These are phyloP conservation scores for Carassius carassius DNA, from an alignment of 2,113 vertebrate species.

Conservation along the genomic window DNA sequence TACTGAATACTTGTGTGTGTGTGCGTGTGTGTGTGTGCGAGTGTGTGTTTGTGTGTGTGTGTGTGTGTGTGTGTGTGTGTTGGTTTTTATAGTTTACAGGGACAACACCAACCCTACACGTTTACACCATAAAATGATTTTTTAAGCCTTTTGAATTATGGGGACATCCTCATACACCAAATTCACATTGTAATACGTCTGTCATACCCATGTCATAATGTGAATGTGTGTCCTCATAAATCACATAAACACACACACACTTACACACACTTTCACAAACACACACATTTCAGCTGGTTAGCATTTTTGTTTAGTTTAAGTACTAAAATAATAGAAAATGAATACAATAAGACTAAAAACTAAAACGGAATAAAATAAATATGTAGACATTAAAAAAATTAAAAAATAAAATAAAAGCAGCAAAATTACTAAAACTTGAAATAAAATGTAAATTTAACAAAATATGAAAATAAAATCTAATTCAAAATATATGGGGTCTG, in stretches of 20 bases:
- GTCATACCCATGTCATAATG: too few species aligned
- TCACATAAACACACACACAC: not conserved
- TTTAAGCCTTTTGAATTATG: too few species aligned
- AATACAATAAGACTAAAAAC: not conserved
- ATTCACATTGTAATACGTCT: too few species aligned
- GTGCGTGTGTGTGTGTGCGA: not conserved
- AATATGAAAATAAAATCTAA: not conserved
- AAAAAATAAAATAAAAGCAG: not conserved
- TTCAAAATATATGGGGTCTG: not conserved
- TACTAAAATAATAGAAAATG: not conserved
- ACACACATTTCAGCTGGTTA: not conserved
- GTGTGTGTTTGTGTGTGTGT: slow-evolving; percentile 15
- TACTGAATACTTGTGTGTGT: not conserved
- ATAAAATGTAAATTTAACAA: not conserved
- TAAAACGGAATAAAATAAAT: not conserved
- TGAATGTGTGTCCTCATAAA: too few species aligned
- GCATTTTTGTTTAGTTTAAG: slow-evolving; percentile 26
- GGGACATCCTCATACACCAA: too few species aligned
- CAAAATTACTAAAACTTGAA: not conserved
- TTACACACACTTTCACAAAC: not conserved
- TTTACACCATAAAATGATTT: too few species aligned
- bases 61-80: too few species aligned
- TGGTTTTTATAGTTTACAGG: too few species aligned
- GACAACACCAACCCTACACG: too few species aligned
- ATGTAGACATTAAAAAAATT: not conserved